Evolutionary conservation across 2,797 vertebrate species (phyloP).

Genomic region (Poecilia gillii): DNA sequence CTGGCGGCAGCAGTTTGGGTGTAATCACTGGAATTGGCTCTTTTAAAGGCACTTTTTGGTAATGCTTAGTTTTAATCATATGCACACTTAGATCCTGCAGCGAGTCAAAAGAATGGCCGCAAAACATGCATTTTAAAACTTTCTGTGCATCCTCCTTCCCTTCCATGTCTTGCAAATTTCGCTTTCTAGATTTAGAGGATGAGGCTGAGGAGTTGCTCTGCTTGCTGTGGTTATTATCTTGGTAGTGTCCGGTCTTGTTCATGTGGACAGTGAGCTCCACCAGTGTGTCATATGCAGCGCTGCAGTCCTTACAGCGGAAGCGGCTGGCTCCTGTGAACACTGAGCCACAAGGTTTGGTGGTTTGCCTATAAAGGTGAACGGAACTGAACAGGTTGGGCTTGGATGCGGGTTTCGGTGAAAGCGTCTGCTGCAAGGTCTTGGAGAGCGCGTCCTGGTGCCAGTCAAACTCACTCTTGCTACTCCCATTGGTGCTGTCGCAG

Average conservation of each 20-base stretch:
- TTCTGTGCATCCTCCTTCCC: slow-evolving; percentile 97
- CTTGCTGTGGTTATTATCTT: slow-evolving; percentile 96
- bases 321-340: slow-evolving; percentile 97
- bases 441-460: slow-evolving; percentile 98
- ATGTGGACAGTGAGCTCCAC: slow-evolving; percentile 98
- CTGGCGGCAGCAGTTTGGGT: slow-evolving; percentile 91
- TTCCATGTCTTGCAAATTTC: slow-evolving; percentile 96
- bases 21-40: slow-evolving; percentile 96
- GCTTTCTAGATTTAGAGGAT: slow-evolving; percentile 93
- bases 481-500: slow-evolving; percentile 92
- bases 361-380: slow-evolving; percentile 96
- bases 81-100: slow-evolving; percentile 98
- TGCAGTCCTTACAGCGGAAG: slow-evolving; percentile 97
- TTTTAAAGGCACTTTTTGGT: slow-evolving; percentile 99
- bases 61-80: slow-evolving; percentile 99
- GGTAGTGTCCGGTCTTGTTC: slow-evolving; percentile 97
- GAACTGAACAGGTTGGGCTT: slow-evolving; percentile 99
- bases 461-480: slow-evolving; percentile 92
- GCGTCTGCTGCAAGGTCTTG: slow-evolving; percentile 94
- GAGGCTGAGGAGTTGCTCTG: slow-evolving; percentile 89
- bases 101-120: slow-evolving; percentile 98
- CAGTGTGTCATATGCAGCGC: slow-evolving; percentile 95
- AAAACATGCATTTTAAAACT: slow-evolving; percentile 99
- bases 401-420: slow-evolving; percentile 87
- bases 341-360: slow-evolving; percentile 89